phyloP scores from a whole-genome alignment of 2,797 vertebrate genomes.

The Phataginus tetradactyla region DNA sequence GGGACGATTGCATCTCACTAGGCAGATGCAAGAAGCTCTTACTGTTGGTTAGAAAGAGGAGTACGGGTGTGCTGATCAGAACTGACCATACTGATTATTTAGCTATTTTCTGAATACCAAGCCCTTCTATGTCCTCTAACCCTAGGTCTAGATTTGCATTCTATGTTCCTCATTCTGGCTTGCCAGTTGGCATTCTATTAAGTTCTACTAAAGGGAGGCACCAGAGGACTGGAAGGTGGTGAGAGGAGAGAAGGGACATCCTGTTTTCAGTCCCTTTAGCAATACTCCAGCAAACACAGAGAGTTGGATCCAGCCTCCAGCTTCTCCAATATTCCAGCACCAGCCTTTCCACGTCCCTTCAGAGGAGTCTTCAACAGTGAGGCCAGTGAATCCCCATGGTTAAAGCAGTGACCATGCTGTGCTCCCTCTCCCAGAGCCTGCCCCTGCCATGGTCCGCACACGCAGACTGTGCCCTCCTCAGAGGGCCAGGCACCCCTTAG shows the following conservation, averaged over 20 bases:
- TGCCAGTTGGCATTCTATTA: background rate
- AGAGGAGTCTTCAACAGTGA: background rate
- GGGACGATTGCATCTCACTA: background rate
- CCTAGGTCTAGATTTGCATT: background rate
- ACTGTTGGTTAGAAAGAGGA: background rate
- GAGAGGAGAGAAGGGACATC: background rate
- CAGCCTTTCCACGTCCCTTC: background rate
- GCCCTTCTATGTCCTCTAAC: background rate
- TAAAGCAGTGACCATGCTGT: too few relatives aligned
- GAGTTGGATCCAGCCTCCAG: background rate
- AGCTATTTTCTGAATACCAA: background rate
- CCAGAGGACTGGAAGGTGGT: background rate
- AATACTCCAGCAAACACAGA: background rate
- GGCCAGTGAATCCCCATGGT: background rate
- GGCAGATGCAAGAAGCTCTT: background rate
- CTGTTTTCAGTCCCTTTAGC: background rate
- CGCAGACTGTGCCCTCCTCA: background rate
- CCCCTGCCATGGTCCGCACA: background rate
- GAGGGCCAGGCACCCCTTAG: background rate
- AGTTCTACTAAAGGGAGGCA: background rate
- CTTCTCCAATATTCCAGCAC: background rate
- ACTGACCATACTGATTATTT: background rate
- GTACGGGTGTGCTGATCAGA: background rate
- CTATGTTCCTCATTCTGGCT: background rate
- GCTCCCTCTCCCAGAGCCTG: background rate